Percentiles rank a stretch among this genome's conserved stretches.
Evolutionary conservation across 2,797 vertebrate genomes (phyloP).

Genomic region (Characodon lateralis): DNA sequence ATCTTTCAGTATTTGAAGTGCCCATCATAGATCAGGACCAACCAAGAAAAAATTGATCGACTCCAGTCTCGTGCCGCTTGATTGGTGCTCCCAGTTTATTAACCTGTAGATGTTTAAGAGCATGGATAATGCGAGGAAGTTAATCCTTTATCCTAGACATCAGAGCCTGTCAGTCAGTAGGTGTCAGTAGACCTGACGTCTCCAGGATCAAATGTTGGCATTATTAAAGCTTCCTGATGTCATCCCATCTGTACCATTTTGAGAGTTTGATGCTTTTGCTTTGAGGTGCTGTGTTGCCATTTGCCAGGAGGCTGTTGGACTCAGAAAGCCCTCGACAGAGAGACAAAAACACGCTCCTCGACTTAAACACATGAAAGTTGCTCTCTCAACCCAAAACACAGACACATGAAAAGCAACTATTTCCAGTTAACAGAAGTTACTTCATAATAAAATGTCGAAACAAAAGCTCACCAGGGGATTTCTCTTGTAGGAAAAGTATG

Average conservation of each 20-base stretch:
- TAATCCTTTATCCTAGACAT: not conserved
- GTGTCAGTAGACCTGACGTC: conserved; percentile 32
- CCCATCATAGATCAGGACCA: not conserved
- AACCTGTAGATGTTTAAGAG: not conserved
- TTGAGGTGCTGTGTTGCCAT: conserved; percentile 58
- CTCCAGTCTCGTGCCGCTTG: not conserved
- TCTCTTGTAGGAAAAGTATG: not conserved
- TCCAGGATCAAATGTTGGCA: conserved; percentile 25
- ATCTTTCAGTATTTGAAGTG: not conserved
- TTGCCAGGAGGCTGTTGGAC: conserved; percentile 39
- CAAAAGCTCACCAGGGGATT: not conserved
- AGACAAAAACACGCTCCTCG: not conserved
- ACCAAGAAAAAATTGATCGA: not conserved
- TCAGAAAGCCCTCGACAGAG: conserved; percentile 18
- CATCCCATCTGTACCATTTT: conserved; percentile 34
- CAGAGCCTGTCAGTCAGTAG: conserved; percentile 21
- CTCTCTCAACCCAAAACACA: not conserved
- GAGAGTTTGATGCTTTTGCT: conserved; percentile 42
- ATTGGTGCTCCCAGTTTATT: too few relatives aligned
- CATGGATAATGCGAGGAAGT: not conserved
- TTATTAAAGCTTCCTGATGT: conserved; percentile 47
- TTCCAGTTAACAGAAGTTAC: not conserved
- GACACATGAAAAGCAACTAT: not conserved
- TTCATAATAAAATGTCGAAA: not conserved
- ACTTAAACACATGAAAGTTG: not conserved